Percentiles rank a stretch among this genome's conserved stretches.
These are phyloP conservation scores for Podilymbus podiceps DNA, from an alignment of 2,113 vertebrate genomes.

Conservation along the genomic window DNA sequence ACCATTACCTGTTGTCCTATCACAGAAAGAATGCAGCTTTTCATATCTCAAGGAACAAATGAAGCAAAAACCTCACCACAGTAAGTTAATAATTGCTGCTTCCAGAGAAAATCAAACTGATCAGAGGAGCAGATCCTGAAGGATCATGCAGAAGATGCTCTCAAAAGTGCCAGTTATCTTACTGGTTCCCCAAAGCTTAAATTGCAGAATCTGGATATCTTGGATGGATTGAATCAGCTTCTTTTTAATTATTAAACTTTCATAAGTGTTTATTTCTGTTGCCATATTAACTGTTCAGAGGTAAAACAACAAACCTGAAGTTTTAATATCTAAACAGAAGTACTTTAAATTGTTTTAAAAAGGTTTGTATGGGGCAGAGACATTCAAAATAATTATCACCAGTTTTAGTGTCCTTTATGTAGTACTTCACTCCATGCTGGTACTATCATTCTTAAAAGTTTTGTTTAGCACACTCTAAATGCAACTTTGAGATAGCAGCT, in stretches of 20 bases:
- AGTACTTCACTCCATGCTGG: background rate
- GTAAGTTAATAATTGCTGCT: background rate
- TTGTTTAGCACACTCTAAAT: background rate
- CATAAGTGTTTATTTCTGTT: background rate
- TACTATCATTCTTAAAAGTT: background rate
- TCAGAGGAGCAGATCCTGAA: background rate
- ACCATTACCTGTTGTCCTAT: no score
- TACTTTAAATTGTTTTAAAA: background rate
- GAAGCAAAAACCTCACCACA: background rate
- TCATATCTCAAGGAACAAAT: background rate
- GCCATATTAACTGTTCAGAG: background rate
- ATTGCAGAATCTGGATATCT: background rate
- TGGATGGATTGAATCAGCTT: background rate
- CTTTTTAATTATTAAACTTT: background rate
- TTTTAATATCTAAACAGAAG: background rate
- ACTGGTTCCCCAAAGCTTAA: background rate
- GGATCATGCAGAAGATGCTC: background rate
- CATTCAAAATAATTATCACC: background rate
- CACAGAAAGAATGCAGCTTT: background rate
- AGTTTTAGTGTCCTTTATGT: background rate
- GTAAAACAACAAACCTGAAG: background rate
- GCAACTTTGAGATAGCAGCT: background rate
- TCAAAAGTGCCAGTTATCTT: background rate
- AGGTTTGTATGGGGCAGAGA: background rate
- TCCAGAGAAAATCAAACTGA: background rate